Conservation (phyloP, 2,113 vertebrate genomes). For the Nettapus auritus region DNA sequence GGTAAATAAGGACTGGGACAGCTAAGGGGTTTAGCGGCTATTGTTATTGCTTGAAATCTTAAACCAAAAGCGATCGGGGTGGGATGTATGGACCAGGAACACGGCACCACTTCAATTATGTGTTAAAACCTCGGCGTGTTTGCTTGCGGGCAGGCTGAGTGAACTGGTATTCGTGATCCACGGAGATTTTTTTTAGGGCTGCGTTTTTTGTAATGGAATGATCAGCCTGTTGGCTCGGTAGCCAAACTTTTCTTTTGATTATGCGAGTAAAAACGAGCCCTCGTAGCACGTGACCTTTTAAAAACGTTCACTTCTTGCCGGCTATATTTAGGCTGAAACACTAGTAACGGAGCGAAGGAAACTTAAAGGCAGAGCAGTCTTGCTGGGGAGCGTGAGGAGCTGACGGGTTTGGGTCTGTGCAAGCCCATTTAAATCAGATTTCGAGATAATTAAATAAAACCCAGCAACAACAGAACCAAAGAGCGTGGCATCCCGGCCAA, state of each 20-base stretch:
- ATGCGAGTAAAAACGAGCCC: neutral
- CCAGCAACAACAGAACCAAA: neutral
- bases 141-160: neutral
- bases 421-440: neutral
- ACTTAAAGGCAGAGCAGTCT: too few relatives aligned
- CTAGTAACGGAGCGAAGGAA: neutral
- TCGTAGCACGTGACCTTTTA: neutral
- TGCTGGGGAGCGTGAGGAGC: too few relatives aligned
- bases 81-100: neutral
- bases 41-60: neutral
- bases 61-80: neutral
- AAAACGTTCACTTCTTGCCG: constrained; percentile 1
- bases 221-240: neutral
- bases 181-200: neutral
- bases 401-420: too few relatives aligned
- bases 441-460: neutral
- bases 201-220: constrained; percentile 8
- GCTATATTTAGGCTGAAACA: constrained; percentile 33
- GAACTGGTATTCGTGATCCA: neutral
- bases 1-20: neutral
- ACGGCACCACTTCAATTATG: neutral
- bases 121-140: neutral
- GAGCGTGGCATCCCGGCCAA: neutral
- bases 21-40: neutral
- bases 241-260: constrained; percentile 11